Evolutionary conservation across 1,140 invertebrate genomes (phyloP).

Genomic region (Nasonia giraulti): DNA sequence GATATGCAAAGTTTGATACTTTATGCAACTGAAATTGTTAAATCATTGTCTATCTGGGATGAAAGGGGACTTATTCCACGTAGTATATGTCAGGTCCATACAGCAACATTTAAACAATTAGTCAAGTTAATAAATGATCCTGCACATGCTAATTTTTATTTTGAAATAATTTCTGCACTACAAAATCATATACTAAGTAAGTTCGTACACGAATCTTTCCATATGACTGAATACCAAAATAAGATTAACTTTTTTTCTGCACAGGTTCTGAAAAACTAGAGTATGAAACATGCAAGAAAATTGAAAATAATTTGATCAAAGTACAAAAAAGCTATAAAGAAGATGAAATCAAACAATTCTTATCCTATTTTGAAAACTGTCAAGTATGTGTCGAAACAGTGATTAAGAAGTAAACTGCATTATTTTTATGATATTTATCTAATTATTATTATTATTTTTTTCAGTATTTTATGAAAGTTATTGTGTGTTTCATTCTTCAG

Average conservation of each 20-base stretch:
- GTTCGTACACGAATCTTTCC: background rate
- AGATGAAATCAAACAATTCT: slow-evolving; percentile 54
- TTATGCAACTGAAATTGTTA: slow-evolving; percentile 58
- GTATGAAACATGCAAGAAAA: slow-evolving; percentile 59
- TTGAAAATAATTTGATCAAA: slow-evolving; percentile 59
- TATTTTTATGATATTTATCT: slow-evolving; percentile 32
- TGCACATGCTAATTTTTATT: slow-evolving; percentile 41
- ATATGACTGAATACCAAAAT: background rate
- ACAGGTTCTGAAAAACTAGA: slow-evolving; percentile 54
- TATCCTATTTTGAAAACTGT: slow-evolving; percentile 60
- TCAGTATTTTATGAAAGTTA: slow-evolving; percentile 62
- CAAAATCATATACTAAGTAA: slow-evolving; percentile 32
- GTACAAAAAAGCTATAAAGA: slow-evolving; percentile 57
- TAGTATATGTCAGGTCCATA: slow-evolving; percentile 15
- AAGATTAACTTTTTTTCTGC: slow-evolving; percentile 19
- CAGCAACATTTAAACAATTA: slow-evolving; percentile 42
- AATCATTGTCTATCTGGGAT: slow-evolving; percentile 57
- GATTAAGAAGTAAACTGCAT: slow-evolving; percentile 9
- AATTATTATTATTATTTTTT: slow-evolving; percentile 54
- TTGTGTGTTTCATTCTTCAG: slow-evolving; percentile 61
- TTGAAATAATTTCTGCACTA: slow-evolving; percentile 44
- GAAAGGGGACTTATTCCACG: slow-evolving; percentile 29
- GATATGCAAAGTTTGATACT: slow-evolving; percentile 52
- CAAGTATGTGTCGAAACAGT: slow-evolving; percentile 55
- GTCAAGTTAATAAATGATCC: slow-evolving; percentile 39